Evolutionary conservation across 2,888 invertebrate species (phyloP), one percentile per base, ranked within the genome.

Genomic region (Alcis repandata): DNA sequence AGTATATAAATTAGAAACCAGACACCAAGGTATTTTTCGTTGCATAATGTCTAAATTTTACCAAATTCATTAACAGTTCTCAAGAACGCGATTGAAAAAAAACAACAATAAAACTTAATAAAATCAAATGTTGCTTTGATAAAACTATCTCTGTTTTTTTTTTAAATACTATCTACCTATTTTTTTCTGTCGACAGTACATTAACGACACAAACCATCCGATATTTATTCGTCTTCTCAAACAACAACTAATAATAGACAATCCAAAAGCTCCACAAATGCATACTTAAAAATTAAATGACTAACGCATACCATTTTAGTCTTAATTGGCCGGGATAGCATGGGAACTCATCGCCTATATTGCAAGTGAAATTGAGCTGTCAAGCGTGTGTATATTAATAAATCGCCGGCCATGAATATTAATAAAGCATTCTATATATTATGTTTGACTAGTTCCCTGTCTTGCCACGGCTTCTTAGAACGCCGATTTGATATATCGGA

Each of bases 321-420:
- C 77, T 74, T 82, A 84, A 85, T 84, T 82, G 79, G 76, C 70
- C 75, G 76, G 73, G 74, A 72, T 76, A 72, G 76, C 77, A 79
- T 79, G 75, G 79, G 80, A 78, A 79, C 74, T 77, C 74, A 76
- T 77, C 78, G 76, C 66, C 74, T 79, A 59, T 59, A 80, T 79
- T 85, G 84, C 83, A 72, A 79, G 80, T 88, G 82, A 90, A 89
- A 92, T 91, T 91, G 89, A 92, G 87, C 90, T 92, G 92, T 92
- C 92, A 86, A 82, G 79, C 77, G 79, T 81, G 84, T 84, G 83
- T 85, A 80, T 88, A 90, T 90, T 90, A 91, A 91, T 86, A 90
- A 91, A 92, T 91, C 87, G 85, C 80, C 76, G 65, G 70, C 88
- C 86, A 92, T 92, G 92, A 91, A 92, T 92, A 92, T 90, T 91